Base-by-base conservation (phyloP, 2,888 invertebrate species). In the Stenichneumon culpator region DNA sequence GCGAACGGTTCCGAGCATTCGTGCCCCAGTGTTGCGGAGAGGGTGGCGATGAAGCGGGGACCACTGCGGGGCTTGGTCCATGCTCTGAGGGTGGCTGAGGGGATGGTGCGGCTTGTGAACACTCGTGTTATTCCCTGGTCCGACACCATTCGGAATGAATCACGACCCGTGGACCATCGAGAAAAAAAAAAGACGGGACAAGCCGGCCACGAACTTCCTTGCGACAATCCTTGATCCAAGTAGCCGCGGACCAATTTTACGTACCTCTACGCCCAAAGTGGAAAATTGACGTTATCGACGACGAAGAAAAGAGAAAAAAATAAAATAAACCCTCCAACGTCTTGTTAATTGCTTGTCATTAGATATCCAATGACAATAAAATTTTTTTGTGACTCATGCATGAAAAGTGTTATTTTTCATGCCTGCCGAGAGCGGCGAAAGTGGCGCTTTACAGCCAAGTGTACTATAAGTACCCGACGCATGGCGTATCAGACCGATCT, bases 121-220 rank as follows among this genome's bases (percentile, higher is more conserved):
- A 92, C 92, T 93, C 91, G 92, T 92, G 93, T 93, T 90, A 92
- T 92, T 92, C 91, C 91, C 92, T 91, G 90, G 89, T 90, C 86
- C 90, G 82, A 90, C 90, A 93, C 90, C 91, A 91, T 89, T 80
- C 88, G 69, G 78, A 88, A 92, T 93, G 93, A 93, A 92, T 91
- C 92, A 92, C 88, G 89, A 90, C 86, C 86, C 84, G 85, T 69
- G 75, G 52, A 54, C 82, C 75, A 82, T 70, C 32, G 14, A 79
- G 36, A 75, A 69, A 63, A 82, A 69, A 36, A 28, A 80, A 6
- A 60, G 28, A 16, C 60, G 44, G 44, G 44, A 44, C 60, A 6
- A 60, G 60, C 28, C 25, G 60, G 16, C 60, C 11, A n/a, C n/a
- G 60, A n/a, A 52, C 2, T 16, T 60, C 16, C 60, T 60, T 32